A percentile compares a stretch with the other conserved stretches of the same genome.
phyloP scores from a whole-genome alignment of 2,888 invertebrate species.

The Orchesellides sinensis region DNA sequence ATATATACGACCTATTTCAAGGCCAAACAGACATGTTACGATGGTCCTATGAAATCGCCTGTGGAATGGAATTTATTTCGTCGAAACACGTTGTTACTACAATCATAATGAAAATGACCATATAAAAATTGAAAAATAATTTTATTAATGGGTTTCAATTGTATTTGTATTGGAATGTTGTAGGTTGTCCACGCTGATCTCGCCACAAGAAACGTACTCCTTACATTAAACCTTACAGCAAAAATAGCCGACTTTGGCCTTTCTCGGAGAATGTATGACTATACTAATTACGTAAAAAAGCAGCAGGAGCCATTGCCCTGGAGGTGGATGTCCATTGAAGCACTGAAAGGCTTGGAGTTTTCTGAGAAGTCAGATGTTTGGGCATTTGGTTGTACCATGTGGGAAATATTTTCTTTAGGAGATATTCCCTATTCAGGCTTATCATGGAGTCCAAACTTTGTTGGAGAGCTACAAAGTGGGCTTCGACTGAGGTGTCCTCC shows the following conservation, averaged over 20 bases:
- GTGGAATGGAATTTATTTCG: constrained; percentile 9
- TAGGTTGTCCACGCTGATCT: neutral
- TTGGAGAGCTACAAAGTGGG: neutral
- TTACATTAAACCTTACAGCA: neutral
- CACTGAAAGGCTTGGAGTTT: neutral
- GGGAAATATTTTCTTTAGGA: neutral
- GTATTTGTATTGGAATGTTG: neutral
- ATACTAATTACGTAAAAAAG: constrained; percentile 1
- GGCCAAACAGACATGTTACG: neutral
- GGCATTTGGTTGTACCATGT: neutral
- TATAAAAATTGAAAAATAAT: neutral
- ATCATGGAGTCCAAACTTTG: constrained; percentile 1
- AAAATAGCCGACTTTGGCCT: constrained; percentile 16
- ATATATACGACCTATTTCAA: too few relatives aligned
- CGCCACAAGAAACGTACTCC: constrained; percentile 6
- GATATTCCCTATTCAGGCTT: neutral
- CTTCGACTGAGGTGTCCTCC: neutral
- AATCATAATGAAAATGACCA: neutral
- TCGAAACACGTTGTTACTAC: neutral
- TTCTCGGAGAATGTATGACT: neutral
- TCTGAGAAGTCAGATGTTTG: neutral
- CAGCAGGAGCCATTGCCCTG: neutral
- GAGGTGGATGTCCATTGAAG: neutral
- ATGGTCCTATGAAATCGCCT: neutral
- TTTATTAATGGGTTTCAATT: neutral